Evolutionary conservation across 2,797 vertebrate species (phyloP).

Genomic region (Anolis apletophallus): DNA sequence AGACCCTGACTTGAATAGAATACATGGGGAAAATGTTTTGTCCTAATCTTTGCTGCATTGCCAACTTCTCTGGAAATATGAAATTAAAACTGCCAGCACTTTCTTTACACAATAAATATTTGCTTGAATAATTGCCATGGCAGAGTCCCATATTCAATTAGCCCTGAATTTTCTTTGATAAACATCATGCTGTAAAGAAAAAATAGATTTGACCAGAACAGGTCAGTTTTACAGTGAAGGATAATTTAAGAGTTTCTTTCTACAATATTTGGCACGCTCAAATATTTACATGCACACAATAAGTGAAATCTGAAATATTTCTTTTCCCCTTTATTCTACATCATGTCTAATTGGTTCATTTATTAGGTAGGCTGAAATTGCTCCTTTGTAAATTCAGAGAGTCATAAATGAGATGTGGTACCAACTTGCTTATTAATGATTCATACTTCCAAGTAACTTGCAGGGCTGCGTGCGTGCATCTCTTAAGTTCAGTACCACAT

Average conservation of each 20-base stretch:
- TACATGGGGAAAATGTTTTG: not conserved
- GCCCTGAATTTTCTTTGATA: conserved; percentile 1
- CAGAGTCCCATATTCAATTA: conserved; percentile 8
- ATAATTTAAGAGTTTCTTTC: not conserved
- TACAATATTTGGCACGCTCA: not conserved
- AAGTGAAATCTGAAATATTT: not conserved
- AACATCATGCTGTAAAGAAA: conserved; percentile 2
- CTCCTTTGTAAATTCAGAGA: not conserved
- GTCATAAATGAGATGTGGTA: not conserved
- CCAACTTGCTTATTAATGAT: not conserved
- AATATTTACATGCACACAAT: conserved; percentile 11
- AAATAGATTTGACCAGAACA: not conserved
- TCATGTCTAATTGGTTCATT: not conserved
- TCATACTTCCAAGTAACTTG: not conserved
- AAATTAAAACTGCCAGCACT: not conserved
- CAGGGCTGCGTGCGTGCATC: not conserved
- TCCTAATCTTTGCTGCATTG: not conserved
- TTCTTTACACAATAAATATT: conserved; percentile 8
- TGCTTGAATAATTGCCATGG: not conserved
- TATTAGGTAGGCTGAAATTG: not conserved
- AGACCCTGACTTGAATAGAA: not conserved
- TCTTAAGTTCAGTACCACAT: not conserved
- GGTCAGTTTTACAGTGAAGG: not conserved
- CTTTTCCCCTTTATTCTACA: not conserved
- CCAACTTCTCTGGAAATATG: not conserved